Conservation (phyloP, 2,797 vertebrate species). For the Hippoglossus hippoglossus region DNA sequence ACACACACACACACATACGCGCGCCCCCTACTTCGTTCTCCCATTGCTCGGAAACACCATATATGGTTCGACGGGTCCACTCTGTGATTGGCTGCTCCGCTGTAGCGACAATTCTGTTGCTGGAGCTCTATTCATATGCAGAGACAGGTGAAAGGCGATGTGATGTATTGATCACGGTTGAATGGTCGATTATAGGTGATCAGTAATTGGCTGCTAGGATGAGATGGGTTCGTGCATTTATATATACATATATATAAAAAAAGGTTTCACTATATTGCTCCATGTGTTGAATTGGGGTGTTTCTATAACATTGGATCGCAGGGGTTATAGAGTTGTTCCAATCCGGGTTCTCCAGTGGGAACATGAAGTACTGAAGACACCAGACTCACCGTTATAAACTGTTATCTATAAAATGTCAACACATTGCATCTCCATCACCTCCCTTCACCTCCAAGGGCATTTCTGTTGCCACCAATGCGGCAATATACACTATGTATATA, state of each 20-base stretch:
- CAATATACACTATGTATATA: neutral
- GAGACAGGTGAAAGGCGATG: conserved; percentile 47
- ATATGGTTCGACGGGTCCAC: conserved; percentile 75
- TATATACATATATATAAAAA: conserved; percentile 7
- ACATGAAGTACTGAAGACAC: neutral
- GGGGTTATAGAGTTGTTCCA: neutral
- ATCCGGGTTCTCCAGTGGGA: neutral
- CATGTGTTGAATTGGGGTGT: neutral
- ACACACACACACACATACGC: conserved; percentile 46
- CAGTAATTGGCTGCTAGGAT: conserved; percentile 15
- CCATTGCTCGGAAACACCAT: conserved; percentile 79
- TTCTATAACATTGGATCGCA: neutral
- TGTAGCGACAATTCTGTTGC: conserved; percentile 69
- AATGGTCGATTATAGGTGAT: conserved; percentile 21
- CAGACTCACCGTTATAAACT: neutral
- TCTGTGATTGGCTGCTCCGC: conserved; percentile 75
- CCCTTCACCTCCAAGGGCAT: neutral
- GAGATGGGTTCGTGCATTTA: conserved; percentile 7
- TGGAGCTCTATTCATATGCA: conserved; percentile 63
- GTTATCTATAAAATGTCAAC: neutral
- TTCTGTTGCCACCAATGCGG: neutral
- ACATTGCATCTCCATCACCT: neutral
- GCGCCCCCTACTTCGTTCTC: conserved; percentile 13
- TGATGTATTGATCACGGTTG: conserved; percentile 24
- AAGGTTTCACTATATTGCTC: neutral